These are phyloP conservation scores for Drosophila mulleri DNA, from an alignment of 2,888 invertebrate genomes.

Conservation along the genomic window DNA sequence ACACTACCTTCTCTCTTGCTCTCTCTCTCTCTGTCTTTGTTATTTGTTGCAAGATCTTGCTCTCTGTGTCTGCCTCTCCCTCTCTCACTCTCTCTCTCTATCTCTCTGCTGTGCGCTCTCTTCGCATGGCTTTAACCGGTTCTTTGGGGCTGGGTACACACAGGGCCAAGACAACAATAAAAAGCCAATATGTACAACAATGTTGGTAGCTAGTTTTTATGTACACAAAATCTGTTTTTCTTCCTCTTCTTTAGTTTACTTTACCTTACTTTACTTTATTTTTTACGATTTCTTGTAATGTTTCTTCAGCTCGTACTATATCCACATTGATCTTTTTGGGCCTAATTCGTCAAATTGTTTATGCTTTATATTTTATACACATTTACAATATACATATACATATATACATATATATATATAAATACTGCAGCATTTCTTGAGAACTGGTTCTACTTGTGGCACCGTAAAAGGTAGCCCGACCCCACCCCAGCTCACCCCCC, in stretches of 20 bases:
- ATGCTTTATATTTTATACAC: neutral
- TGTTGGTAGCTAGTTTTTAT: constrained; percentile 43
- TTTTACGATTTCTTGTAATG: constrained; percentile 18
- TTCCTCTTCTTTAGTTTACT: neutral
- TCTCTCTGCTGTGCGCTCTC: neutral
- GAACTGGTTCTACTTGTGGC: constrained; percentile 37
- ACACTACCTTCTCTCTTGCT: neutral
- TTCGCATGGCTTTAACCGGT: constrained; percentile 52
- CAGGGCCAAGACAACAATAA: constrained; percentile 35
- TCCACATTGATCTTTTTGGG: constrained; percentile 36
- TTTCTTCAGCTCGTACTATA: neutral
- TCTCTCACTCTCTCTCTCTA: neutral
- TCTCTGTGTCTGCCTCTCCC: neutral
- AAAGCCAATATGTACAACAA: constrained; percentile 39
- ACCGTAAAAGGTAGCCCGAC: constrained; percentile 52
- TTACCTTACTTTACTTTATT: constrained; percentile 8
- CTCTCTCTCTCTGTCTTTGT: neutral
- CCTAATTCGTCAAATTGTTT: constrained; percentile 32
- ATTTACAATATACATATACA: neutral
- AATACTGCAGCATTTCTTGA: constrained; percentile 39
- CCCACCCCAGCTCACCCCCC: neutral
- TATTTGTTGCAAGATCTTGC: constrained; percentile 4
- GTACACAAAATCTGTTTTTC: constrained; percentile 10
- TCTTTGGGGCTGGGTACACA: constrained; percentile 53
- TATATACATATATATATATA: neutral